These are phyloP conservation scores for Pseudopodoces humilis DNA, from an alignment of 2,113 vertebrate genomes.

Conservation along the genomic window DNA sequence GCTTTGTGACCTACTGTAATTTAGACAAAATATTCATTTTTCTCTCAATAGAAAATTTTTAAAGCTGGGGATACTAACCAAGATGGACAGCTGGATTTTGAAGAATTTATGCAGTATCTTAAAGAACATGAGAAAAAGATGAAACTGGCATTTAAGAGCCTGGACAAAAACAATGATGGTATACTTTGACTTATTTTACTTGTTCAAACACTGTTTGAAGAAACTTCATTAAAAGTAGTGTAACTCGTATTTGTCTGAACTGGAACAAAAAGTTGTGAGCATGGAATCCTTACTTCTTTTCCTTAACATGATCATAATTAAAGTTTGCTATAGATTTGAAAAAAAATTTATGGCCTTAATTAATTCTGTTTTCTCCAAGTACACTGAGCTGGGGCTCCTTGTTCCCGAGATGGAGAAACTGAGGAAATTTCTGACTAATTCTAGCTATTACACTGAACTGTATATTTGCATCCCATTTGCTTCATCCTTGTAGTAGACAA, in stretches of 20 bases:
- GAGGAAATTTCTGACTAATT: not conserved
- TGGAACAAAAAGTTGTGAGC: not conserved
- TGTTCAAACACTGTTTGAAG: not conserved
- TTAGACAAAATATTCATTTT: not conserved
- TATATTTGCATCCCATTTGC: not conserved
- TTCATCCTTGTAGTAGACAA: not conserved
- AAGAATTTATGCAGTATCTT: constrained; percentile 92
- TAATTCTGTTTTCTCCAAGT: not conserved
- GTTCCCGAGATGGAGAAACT: not conserved
- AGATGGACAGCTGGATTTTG: constrained; percentile 89
- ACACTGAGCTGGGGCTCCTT: not conserved
- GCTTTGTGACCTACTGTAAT: not conserved
- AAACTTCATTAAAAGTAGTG: not conserved
- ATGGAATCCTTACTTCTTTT: not conserved
- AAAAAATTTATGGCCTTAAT: not conserved
- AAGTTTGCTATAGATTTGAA: not conserved
- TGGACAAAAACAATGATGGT: constrained; percentile 97
- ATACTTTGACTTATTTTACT: constrained; percentile 12
- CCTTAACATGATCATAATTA: not conserved
- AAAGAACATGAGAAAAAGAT: constrained; percentile 97
- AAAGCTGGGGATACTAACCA: constrained; percentile 86
- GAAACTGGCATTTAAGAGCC: constrained; percentile 90
- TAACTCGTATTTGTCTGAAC: not conserved
- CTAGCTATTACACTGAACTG: not conserved
- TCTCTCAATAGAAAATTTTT: constrained; percentile 87